phyloP scores from a whole-genome alignment of 2,888 invertebrate genomes.

The Stenodema calcarata region DNA sequence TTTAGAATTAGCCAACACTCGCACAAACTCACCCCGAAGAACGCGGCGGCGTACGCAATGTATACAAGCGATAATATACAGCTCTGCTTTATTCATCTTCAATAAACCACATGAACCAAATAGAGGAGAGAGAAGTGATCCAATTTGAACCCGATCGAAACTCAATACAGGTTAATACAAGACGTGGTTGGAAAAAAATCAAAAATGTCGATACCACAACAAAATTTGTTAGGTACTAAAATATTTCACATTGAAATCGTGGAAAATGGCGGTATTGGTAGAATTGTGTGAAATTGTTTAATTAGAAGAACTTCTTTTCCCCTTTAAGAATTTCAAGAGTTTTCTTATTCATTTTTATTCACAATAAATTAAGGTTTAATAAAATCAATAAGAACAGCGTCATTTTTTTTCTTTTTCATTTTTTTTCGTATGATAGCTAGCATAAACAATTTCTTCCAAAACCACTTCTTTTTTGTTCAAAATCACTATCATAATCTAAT shows the following conservation, averaged over 20 bases:
- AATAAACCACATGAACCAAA: background rate
- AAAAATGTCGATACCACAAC: no score
- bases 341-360: background rate
- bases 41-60: background rate
- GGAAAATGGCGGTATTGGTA: no score
- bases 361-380: background rate
- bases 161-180: no score
- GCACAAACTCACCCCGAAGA: background rate
- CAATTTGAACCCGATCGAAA: background rate
- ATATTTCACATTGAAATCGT: no score
- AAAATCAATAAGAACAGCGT: background rate
- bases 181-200: no score
- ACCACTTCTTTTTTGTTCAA: slow-evolving; percentile 12
- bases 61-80: slow-evolving; percentile 1
- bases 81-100: background rate
- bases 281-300: background rate
- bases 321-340: background rate
- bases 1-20: background rate
- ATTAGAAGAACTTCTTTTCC: background rate
- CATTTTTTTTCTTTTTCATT: background rate
- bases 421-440: background rate
- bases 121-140: background rate
- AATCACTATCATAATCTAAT: slow-evolving; percentile 25
- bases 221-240: no score
- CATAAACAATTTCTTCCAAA: background rate